A percentile compares a stretch with the other conserved stretches of the same genome.
Conservation (phyloP, 2,888 invertebrate genomes). For the Nycteola revayana region DNA sequence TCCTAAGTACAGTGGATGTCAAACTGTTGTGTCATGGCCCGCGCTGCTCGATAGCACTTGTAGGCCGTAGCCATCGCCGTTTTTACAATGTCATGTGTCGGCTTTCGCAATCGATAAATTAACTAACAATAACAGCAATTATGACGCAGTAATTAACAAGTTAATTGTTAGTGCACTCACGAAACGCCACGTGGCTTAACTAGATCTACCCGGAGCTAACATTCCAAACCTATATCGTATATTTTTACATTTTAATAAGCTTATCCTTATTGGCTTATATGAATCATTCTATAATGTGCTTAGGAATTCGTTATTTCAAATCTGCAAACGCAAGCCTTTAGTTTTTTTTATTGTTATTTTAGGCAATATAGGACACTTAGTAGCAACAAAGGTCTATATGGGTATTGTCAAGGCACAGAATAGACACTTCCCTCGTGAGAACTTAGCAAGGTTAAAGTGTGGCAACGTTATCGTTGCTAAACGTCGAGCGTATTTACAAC, state of each 20-base stretch:
- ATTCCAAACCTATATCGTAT: slow-evolving; percentile 4
- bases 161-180: slow-evolving; percentile 30
- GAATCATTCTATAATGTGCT: slow-evolving; percentile 31
- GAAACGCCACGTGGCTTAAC: slow-evolving; percentile 6
- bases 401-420: slow-evolving; percentile 81
- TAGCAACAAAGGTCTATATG: slow-evolving; percentile 76
- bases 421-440: slow-evolving; percentile 82
- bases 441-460: slow-evolving; percentile 78
- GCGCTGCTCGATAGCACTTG: slow-evolving; percentile 76
- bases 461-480: slow-evolving; percentile 81
- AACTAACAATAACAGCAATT: slow-evolving; percentile 60
- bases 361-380: slow-evolving; percentile 68
- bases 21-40: slow-evolving; percentile 75
- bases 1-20: slow-evolving; percentile 61
- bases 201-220: slow-evolving; percentile 12
- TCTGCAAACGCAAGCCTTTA: slow-evolving; percentile 20
- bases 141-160: slow-evolving; percentile 39
- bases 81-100: slow-evolving; percentile 79
- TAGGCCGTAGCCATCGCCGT: slow-evolving; percentile 72
- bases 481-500: slow-evolving; percentile 79
- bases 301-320: slow-evolving; percentile 45
- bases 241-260: slow-evolving; percentile 11
- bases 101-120: slow-evolving; percentile 66
- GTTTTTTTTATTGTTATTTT: slow-evolving; percentile 33
- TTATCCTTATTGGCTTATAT: slow-evolving; percentile 22